Evolutionary conservation across 2,888 invertebrate genomes (phyloP).

Genomic region (Catocala fraxini): DNA sequence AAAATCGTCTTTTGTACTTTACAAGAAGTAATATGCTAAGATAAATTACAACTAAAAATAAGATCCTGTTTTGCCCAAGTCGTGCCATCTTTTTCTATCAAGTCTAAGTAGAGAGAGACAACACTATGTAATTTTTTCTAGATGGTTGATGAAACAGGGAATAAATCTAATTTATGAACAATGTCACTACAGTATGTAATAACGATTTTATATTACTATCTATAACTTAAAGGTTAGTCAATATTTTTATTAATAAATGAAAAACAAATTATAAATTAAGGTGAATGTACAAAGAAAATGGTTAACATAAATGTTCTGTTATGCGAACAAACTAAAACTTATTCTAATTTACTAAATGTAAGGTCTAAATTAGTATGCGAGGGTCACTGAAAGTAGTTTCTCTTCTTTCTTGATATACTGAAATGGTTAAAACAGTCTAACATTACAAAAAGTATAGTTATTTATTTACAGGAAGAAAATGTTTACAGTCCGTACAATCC

Average conservation of each 20-base stretch:
- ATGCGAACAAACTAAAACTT: slow-evolving; percentile 58
- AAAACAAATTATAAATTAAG: slow-evolving; percentile 43
- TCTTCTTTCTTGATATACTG: slow-evolving; percentile 78
- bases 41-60: too few species aligned
- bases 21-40: neutral
- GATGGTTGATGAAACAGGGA: neutral
- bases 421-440: slow-evolving; percentile 22
- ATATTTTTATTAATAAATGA: slow-evolving; percentile 32
- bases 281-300: slow-evolving; percentile 51
- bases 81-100: neutral
- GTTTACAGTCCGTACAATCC: too few species aligned
- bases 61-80: neutral
- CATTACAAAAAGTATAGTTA: too few species aligned
- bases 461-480: too few species aligned
- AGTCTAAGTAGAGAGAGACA: neutral
- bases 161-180: slow-evolving; percentile 1
- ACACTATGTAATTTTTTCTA: neutral
- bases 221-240: slow-evolving; percentile 44
- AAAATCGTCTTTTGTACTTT: slow-evolving; percentile 1
- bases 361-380: slow-evolving; percentile 20
- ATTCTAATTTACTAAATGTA: slow-evolving; percentile 34
- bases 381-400: slow-evolving; percentile 74
- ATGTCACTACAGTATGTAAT: slow-evolving; percentile 7
- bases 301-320: slow-evolving; percentile 68
- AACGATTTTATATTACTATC: slow-evolving; percentile 20